Base-by-base conservation (phyloP, 2,888 invertebrate species). In the Nymphalis urticae region DNA sequence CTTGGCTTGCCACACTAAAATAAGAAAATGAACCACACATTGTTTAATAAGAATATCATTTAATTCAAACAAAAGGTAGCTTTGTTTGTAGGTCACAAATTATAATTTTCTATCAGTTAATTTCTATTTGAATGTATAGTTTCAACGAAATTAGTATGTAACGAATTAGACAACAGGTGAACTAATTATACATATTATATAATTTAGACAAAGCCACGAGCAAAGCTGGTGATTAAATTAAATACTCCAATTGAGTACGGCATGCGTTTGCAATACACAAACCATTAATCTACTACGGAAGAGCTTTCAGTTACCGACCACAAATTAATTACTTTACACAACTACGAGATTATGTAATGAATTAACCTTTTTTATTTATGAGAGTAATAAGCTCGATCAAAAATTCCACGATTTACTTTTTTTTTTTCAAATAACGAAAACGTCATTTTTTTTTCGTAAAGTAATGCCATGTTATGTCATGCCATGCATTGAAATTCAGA, bases 251-350 rank as follows among this genome's bases (percentile, higher is more conserved):
- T 76, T 74, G 74, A 75, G 74, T 76, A 68, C 72, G 72, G 74
- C 74, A 74, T 73, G 71, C 75, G 81, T 81, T 85, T 81, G 82
- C 79, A 85, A 85, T 85, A 85, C 80, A 79, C 83, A 82, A 81
- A 81, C 83, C 85, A 87, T 88, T 87, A 86, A 88, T 88, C 85
- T 82, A 82, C 75, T 79, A 77, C 77, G 77, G 78, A 79, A 80
- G 82, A 83, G 85, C 83, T 85, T 85, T 84, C 85, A 82, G 85
- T 83, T 85, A 82, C 84, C 82, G 80, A 79, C 86, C 86, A 85
- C 85, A 85, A 86, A 88, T 88, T 87, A 88, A 88, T 88, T 87
- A 84, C 82, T 83, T 82, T 81, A 83, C 79, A 78, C 73, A 79
- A 77, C 80, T 80, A 81, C 76, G 75, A 75, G 71, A 79, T 71